Conservation (phyloP, 2,113 vertebrate genomes). For the Excalfactoria chinensis region DNA sequence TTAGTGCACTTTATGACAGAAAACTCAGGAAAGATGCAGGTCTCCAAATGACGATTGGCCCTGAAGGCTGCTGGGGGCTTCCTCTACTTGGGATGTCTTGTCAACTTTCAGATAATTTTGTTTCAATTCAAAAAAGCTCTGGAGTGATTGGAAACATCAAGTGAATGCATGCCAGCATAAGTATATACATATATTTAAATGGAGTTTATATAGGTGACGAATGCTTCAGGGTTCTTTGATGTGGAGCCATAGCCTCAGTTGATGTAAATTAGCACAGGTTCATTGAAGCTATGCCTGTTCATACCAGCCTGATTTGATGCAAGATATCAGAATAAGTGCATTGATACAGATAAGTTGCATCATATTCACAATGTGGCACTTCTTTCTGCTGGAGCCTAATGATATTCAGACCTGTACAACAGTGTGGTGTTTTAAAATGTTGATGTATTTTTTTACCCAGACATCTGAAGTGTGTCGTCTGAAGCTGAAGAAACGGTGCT, state of each 20-base stretch:
- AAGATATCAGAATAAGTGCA: background rate
- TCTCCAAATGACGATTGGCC: background rate
- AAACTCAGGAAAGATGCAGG: background rate
- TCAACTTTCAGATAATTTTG: background rate
- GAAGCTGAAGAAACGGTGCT: background rate
- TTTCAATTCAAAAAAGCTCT: background rate
- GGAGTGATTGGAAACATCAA: conserved; percentile 1
- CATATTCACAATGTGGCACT: background rate
- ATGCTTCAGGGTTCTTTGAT: conserved; percentile 36
- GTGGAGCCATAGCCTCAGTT: background rate
- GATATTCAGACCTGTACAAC: background rate
- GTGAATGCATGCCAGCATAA: background rate
- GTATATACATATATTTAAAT: background rate
- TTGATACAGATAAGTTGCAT: conserved; percentile 10
- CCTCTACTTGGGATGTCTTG: background rate
- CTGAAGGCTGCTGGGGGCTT: background rate
- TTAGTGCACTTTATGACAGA: background rate
- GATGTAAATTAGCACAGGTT: background rate
- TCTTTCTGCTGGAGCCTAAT: background rate
- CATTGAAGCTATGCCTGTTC: background rate
- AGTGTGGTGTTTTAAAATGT: background rate
- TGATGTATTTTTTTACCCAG: background rate
- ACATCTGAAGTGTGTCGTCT: background rate
- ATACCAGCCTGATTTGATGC: conserved; percentile 11
- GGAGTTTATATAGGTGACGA: conserved; percentile 31